Evolutionary conservation across 37 sponge, comb jelly and placozoan genomes (phyloP).

Genomic region (Ianthella basta): DNA sequence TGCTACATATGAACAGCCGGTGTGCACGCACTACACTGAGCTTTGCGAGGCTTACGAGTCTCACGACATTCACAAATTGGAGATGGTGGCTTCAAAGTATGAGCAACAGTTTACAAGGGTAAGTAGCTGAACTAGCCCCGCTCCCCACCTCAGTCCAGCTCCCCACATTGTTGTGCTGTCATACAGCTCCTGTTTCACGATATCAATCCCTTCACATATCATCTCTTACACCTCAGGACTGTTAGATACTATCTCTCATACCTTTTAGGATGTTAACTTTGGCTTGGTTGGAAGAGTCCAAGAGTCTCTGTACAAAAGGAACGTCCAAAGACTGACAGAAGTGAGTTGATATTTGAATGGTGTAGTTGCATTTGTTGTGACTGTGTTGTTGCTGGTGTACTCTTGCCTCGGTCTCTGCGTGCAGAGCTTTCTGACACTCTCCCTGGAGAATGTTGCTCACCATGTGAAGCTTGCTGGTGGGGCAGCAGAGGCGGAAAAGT

Average conservation of each 20-base stretch:
- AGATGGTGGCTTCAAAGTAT: conserved; percentile 51
- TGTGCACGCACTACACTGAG: conserved; percentile 76
- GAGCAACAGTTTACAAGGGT: conserved; percentile 65
- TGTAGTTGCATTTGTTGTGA: not conserved
- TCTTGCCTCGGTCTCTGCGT: not conserved
- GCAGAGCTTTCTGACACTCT: conserved; percentile 87
- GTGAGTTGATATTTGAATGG: no score
- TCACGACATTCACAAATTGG: conserved; percentile 35
- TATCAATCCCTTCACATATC: no score
- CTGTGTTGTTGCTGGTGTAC: not conserved
- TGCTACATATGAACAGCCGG: conserved; percentile 46
- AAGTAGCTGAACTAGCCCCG: conserved; percentile 19
- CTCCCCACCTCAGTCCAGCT: no score
- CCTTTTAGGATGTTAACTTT: conserved; percentile 83
- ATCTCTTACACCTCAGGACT: no score
- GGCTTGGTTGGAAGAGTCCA: conserved; percentile 74
- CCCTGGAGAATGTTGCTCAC: conserved; percentile 76
- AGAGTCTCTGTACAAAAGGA: conserved; percentile 43
- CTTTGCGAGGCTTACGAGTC: conserved; percentile 56
- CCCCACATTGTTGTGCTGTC: no score
- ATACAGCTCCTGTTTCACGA: no score
- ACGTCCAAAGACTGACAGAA: conserved; percentile 84
- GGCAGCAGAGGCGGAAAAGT: conserved; percentile 83
- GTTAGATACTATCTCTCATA: no score
- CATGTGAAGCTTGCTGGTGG: conserved; percentile 55